phyloP scores from a whole-genome alignment of 2,888 invertebrate species.

The Lithosia quadra region DNA sequence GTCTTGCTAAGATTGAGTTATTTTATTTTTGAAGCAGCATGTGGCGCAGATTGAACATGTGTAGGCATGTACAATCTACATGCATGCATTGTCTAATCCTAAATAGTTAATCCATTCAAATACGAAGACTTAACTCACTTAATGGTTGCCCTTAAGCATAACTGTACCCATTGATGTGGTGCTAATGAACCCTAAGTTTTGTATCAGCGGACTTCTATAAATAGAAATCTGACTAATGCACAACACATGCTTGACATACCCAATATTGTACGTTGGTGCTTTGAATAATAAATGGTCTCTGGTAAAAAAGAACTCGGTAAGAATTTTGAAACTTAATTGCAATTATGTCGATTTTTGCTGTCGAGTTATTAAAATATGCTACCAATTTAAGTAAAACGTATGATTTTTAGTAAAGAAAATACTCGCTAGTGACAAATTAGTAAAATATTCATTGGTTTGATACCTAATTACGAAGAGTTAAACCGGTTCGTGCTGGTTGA shows the following conservation, averaged over 20 bases:
- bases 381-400: neutral
- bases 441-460: conserved; percentile 49
- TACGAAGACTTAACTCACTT: conserved; percentile 29
- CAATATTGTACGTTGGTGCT: conserved; percentile 57
- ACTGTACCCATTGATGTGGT: conserved; percentile 57
- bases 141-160: conserved; percentile 48
- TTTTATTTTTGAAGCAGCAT: neutral
- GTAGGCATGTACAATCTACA: neutral
- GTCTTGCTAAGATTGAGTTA: conserved; percentile 1
- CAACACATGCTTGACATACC: conserved; percentile 73
- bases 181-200: conserved; percentile 74
- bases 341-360: neutral
- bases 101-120: conserved; percentile 15
- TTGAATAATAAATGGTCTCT: conserved; percentile 55
- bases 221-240: conserved; percentile 77
- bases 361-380: neutral
- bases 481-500: conserved; percentile 72
- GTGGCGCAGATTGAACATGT: neutral
- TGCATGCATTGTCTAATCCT: neutral
- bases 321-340: neutral
- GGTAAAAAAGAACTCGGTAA: neutral
- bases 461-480: conserved; percentile 63
- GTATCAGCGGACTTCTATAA: conserved; percentile 71
- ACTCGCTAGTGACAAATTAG: conserved; percentile 44
- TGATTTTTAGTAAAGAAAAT: conserved; percentile 13